Percentiles rank a stretch among this genome's conserved stretches.
phyloP scores from a whole-genome alignment of 2,113 vertebrate genomes.

The Clarias batrachus region DNA sequence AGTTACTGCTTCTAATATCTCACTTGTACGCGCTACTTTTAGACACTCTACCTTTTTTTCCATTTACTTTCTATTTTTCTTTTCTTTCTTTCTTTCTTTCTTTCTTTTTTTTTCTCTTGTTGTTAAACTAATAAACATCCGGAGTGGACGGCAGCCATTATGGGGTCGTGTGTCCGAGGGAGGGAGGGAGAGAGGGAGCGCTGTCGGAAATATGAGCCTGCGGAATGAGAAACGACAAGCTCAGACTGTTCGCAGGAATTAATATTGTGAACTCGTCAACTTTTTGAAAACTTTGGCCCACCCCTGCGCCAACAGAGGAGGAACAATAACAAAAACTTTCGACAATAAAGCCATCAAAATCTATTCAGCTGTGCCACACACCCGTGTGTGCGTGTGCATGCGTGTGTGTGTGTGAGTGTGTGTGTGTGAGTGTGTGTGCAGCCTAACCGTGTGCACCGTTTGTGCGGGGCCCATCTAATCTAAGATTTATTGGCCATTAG shows the following conservation, averaged over 20 bases:
- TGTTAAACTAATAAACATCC: conserved; percentile 37
- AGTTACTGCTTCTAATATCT: neutral
- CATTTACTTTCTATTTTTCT: too few species aligned
- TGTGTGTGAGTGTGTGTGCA: conserved; percentile 39
- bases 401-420: conserved; percentile 42
- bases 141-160: conserved; percentile 28
- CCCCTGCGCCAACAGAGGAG: conserved; percentile 35
- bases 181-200: neutral
- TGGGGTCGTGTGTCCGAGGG: conserved; percentile 36
- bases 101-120: neutral
- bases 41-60: neutral
- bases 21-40: neutral
- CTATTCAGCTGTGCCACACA: conserved; percentile 68
- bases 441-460: conserved; percentile 47
- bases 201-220: conserved; percentile 28
- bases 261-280: conserved; percentile 38
- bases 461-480: conserved; percentile 70
- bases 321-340: conserved; percentile 37
- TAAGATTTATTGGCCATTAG: conserved; percentile 83
- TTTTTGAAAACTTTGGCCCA: conserved; percentile 34
- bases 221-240: neutral
- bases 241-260: conserved; percentile 23
- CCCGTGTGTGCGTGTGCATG: conserved; percentile 62
- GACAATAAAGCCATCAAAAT: conserved; percentile 70
- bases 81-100: too few species aligned